A percentile compares a stretch with the other conserved stretches of the same genome.
Conservation (phyloP, 2,888 invertebrate genomes). For the Meteorus cinctellus region DNA sequence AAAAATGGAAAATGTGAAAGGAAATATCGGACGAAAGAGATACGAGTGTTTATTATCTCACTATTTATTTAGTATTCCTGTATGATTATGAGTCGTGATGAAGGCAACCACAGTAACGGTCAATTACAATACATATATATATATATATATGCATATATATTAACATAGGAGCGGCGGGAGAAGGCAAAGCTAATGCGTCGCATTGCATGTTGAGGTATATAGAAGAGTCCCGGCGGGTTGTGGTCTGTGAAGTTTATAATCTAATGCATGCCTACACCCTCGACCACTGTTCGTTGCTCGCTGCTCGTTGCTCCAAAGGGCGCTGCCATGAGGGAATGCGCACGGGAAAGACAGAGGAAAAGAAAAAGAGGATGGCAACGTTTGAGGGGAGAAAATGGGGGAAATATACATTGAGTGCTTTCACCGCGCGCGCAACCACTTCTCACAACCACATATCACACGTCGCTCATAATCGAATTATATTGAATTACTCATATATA, state of each 20-base stretch:
- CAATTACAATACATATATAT: conserved; percentile 7
- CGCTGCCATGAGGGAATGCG: background rate
- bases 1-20: background rate
- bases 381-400: conserved; percentile 35
- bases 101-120: background rate
- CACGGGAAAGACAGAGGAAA: too few species aligned
- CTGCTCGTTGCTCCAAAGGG: conserved; percentile 16
- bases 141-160: conserved; percentile 37
- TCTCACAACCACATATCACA: conserved; percentile 66
- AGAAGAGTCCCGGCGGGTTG: conserved; percentile 50
- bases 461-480: conserved; percentile 69
- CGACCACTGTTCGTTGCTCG: conserved; percentile 52
- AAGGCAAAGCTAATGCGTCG: conserved; percentile 61
- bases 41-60: conserved; percentile 1
- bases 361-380: too few species aligned
- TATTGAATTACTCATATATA: conserved; percentile 67
- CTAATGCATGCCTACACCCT: conserved; percentile 67
- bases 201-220: conserved; percentile 42
- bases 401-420: conserved; percentile 70
- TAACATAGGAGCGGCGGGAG: conserved; percentile 36
- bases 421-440: conserved; percentile 67
- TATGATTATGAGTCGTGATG: background rate
- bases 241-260: conserved; percentile 72
- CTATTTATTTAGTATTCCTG: background rate
- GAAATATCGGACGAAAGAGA: background rate